These are phyloP conservation scores for Temnothorax rugatulus DNA, from an alignment of 2,888 invertebrate genomes.

Conservation along the genomic window DNA sequence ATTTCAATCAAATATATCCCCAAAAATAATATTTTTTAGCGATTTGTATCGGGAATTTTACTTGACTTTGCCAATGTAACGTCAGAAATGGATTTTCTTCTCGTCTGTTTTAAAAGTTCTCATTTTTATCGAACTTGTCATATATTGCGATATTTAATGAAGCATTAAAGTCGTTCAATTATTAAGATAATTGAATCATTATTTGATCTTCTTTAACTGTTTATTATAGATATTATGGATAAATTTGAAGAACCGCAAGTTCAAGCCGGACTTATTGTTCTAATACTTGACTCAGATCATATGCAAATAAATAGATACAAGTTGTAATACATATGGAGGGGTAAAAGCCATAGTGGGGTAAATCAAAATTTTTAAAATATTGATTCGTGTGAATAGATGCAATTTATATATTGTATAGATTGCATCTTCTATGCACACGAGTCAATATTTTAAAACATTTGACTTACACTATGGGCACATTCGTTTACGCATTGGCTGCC, in stretches of 20 bases:
- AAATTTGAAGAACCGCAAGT: background rate
- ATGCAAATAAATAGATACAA: background rate
- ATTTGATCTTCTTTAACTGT: slow-evolving; percentile 22
- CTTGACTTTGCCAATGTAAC: slow-evolving; percentile 25
- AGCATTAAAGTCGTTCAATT: slow-evolving; percentile 23
- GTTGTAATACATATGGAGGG: background rate
- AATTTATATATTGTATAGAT: too few relatives aligned
- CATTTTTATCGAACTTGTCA: background rate
- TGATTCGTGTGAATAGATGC: too few relatives aligned
- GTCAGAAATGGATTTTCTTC: slow-evolving; percentile 32
- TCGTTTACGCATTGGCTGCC: too few relatives aligned
- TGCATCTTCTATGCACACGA: too few relatives aligned
- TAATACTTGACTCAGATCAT: background rate
- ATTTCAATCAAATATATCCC: slow-evolving; percentile 63
- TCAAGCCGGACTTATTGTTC: background rate
- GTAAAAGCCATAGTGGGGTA: background rate
- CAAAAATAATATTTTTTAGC: slow-evolving; percentile 77
- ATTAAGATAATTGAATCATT: slow-evolving; percentile 24
- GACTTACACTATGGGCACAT: too few relatives aligned
- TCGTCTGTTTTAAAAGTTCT: background rate
- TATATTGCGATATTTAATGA: background rate
- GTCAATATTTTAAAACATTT: too few relatives aligned
- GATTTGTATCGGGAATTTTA: slow-evolving; percentile 2
- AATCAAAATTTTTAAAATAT: too few relatives aligned
- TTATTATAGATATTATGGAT: background rate